A percentile compares a stretch with the other conserved stretches of the same genome.
Evolutionary conservation across 2,888 invertebrate species (phyloP).

Genomic region (Mellilla xanthometata): DNA sequence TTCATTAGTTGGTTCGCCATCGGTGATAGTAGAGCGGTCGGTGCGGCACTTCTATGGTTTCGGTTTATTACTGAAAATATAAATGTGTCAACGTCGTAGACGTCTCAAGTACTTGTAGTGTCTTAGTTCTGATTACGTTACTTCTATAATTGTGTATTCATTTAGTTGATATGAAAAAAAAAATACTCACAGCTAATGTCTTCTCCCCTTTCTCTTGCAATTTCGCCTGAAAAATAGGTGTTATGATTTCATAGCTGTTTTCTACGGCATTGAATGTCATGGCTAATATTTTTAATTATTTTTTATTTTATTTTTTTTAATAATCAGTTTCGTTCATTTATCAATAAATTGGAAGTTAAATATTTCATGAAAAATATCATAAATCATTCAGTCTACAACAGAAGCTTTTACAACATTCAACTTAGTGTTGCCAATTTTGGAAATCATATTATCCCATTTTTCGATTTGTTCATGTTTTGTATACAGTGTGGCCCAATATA

Average conservation of each 20-base stretch:
- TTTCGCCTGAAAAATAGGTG: conserved; percentile 85
- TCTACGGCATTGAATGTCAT: too few species aligned
- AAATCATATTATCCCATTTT: background rate
- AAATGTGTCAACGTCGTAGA: too few species aligned
- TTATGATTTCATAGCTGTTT: conserved; percentile 23
- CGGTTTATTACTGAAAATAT: conserved; percentile 87
- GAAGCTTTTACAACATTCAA: conserved; percentile 67
- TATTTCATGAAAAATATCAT: conserved; percentile 11
- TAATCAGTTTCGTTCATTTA: background rate
- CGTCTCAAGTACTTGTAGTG: too few species aligned
- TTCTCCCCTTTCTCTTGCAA: conserved; percentile 88
- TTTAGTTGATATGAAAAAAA: too few species aligned
- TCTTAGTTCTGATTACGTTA: too few species aligned
- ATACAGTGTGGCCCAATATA: background rate
- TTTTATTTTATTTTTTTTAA: conserved; percentile 3
- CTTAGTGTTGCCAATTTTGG: conserved; percentile 44
- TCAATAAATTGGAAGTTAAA: conserved; percentile 8
- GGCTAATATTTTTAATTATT: background rate
- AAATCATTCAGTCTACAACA: conserved; percentile 57
- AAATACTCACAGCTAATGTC: conserved; percentile 88
- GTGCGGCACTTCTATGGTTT: conserved; percentile 88
- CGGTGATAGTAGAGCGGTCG: conserved; percentile 85
- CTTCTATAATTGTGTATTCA: too few species aligned
- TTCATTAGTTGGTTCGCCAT: conserved; percentile 87
- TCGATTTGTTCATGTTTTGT: background rate